Percentiles rank a stretch among this genome's conserved stretches.
phyloP scores from a whole-genome alignment of 2,797 vertebrate species.

The Melanotaenia trifasciata region DNA sequence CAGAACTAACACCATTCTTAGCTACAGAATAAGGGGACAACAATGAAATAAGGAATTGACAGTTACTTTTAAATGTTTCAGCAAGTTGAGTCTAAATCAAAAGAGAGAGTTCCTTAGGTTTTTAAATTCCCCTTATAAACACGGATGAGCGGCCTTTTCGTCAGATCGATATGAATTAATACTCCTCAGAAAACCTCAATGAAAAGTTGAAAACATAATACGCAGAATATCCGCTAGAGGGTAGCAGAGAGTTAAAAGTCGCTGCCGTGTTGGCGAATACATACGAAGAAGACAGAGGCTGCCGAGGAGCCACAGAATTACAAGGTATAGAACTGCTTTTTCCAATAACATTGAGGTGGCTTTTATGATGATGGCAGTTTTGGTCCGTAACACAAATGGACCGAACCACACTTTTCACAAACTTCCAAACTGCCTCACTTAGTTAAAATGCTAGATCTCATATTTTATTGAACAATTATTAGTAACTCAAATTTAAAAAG shows the following conservation, averaged over 20 bases:
- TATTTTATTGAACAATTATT: not conserved
- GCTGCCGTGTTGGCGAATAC: not conserved
- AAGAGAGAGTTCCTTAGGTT: constrained; percentile 1
- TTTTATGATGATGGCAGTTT: not conserved
- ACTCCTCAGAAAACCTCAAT: not conserved
- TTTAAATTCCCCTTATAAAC: constrained; percentile 5
- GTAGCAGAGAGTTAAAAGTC: not conserved
- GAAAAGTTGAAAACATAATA: not conserved
- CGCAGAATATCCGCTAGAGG: constrained; percentile 1
- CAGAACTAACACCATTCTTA: constrained; percentile 7
- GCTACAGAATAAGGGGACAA: not conserved
- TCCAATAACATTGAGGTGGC: accelerated
- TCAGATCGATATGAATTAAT: constrained; percentile 22
- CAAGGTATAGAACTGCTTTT: constrained; percentile 36
- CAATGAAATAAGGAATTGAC: not conserved
- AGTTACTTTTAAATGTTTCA: not conserved
- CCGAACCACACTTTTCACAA: not conserved
- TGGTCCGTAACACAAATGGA: not conserved
- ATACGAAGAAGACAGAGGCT: constrained; percentile 46
- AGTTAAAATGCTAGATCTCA: not conserved
- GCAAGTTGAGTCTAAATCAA: constrained; percentile 8
- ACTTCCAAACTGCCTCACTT: not conserved
- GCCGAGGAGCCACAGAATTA: constrained; percentile 31
- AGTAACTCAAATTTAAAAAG: not conserved
- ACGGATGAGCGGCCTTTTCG: not conserved